Evolutionary conservation across 2,113 vertebrate species (phyloP), one percentile per base, ranked within the genome.

Genomic region (Sapayoa aenigma): DNA sequence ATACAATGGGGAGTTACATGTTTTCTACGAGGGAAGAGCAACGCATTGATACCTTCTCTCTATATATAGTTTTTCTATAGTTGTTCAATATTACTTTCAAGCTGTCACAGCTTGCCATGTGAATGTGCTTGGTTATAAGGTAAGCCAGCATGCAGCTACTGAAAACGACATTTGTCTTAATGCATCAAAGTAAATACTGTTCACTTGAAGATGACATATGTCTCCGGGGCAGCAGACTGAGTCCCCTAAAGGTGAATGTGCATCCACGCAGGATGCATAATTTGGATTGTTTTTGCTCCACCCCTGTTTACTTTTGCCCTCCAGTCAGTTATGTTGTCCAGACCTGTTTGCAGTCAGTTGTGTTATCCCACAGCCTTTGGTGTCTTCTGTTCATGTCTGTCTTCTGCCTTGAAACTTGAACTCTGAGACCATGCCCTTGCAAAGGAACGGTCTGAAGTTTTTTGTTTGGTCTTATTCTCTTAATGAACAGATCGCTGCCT

Each of bases 251-350:
- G 84, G 53, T 80, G 83, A 93, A 91, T 75, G 79, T 77, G 84
- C 73, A 83, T 89, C 85, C 68, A 71, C 0, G 3, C 59, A 94
- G 42, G 69, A 37, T 82, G 55, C 80, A 79, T 87, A 79, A 92
- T 85, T 93, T 90, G 58, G 58, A 63, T 62, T 93, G 90, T 0
- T 87, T 96, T 93, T 82, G 56, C 77, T 85, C 95, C 95, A 95
- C 93, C 95, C 37, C 39, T 69, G 67, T 94, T 97, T 94, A 79
- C 85, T 95, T 89, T 93, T 93, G 74, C 79, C 86, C 83, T 96
- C 33, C 62, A 86, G 92, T 53, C 87, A 68, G 31, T 88, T 84
- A 25, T n/a, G 86, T 92, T 95, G 95, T 93, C 89, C 91, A 81
- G 91, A 94, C 92, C 89, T 96, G 95, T 84, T 80, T 53, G 80